A percentile compares a stretch with the other conserved stretches of the same genome.
These are phyloP conservation scores for Gyps fulvus DNA, from an alignment of 2,113 vertebrate species.

Conservation along the genomic window DNA sequence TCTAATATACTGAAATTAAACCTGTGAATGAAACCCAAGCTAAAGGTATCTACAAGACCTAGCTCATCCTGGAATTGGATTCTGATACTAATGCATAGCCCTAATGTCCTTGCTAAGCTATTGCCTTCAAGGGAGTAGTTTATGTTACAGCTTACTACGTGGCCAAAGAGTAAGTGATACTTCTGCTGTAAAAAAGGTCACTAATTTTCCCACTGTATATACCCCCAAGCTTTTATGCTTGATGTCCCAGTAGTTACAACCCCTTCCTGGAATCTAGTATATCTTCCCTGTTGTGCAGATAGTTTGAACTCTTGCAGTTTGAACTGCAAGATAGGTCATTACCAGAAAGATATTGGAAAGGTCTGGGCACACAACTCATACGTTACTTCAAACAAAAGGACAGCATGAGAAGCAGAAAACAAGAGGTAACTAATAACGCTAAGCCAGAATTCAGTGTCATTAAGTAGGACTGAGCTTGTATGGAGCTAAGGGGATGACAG, in stretches of 20 bases:
- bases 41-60: neutral
- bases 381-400: neutral
- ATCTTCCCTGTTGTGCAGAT: neutral
- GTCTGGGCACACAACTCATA: neutral
- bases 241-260: neutral
- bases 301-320: neutral
- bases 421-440: neutral
- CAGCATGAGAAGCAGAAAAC: neutral
- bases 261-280: neutral
- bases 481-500: neutral
- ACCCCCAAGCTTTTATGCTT: neutral
- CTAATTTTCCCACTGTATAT: neutral
- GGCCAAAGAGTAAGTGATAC: neutral
- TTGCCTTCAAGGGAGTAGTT: neutral
- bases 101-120: neutral
- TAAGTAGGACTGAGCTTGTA: neutral
- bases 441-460: neutral
- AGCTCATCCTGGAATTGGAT: neutral
- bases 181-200: neutral
- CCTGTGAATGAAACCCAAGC: neutral
- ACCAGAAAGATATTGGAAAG: neutral
- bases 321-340: neutral
- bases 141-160: neutral
- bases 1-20: neutral
- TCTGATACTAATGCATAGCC: neutral